A percentile compares a stretch with the other conserved stretches of the same genome.
These are phyloP conservation scores for Drosophila antonietae DNA, from an alignment of 2,888 invertebrate species.

Conservation along the genomic window DNA sequence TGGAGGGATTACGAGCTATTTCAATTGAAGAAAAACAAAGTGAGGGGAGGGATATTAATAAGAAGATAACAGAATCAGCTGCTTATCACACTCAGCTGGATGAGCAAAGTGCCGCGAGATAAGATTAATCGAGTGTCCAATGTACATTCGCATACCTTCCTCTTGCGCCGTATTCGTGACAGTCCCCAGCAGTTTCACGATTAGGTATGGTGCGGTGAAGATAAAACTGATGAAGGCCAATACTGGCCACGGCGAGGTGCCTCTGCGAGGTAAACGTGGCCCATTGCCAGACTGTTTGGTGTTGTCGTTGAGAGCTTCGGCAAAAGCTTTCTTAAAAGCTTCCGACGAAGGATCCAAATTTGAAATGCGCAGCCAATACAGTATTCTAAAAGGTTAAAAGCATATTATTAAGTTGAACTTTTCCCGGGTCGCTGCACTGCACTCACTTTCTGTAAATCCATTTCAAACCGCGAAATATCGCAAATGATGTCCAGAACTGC, in stretches of 20 bases:
- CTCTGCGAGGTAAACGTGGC: conserved; percentile 78
- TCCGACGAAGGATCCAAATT: conserved; percentile 83
- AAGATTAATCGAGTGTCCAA: conserved; percentile 58
- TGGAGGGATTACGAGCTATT: conserved; percentile 88
- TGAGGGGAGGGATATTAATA: background rate
- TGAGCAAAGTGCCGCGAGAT: conserved; percentile 62
- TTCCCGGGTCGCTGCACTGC: background rate
- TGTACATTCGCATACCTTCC: conserved; percentile 85
- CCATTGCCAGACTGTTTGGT: conserved; percentile 58
- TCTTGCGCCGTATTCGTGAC: conserved; percentile 86
- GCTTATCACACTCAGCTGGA: conserved; percentile 54
- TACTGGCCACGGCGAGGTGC: conserved; percentile 92
- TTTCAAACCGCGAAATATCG: conserved; percentile 91
- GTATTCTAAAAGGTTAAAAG: conserved; percentile 64
- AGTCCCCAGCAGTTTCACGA: conserved; percentile 91
- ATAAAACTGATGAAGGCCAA: conserved; percentile 95
- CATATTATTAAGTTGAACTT: background rate
- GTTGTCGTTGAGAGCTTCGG: conserved; percentile 82
- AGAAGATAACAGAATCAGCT: conserved; percentile 10
- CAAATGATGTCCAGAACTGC: conserved; percentile 94
- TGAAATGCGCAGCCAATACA: conserved; percentile 83
- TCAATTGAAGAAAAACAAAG: conserved; percentile 12
- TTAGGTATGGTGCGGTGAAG: conserved; percentile 95
- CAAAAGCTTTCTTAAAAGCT: conserved; percentile 85
- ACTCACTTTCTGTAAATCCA: conserved; percentile 90